These are phyloP conservation scores for Pomatorhinus ruficollis DNA, from an alignment of 2,113 vertebrate species.

Conservation along the genomic window DNA sequence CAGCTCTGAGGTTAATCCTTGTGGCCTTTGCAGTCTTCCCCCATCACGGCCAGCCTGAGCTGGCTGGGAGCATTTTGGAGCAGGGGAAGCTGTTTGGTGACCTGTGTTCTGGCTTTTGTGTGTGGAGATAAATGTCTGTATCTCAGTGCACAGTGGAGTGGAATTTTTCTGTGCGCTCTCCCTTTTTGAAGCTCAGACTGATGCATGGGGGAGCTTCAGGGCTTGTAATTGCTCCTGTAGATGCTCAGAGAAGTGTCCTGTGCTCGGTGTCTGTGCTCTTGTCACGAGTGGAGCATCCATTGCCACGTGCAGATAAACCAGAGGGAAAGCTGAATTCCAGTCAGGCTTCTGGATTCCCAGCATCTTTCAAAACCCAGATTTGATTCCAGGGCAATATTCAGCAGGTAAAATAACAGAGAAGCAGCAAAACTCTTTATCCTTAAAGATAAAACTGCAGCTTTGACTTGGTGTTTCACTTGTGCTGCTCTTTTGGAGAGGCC, in stretches of 20 bases:
- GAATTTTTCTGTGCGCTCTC: background rate
- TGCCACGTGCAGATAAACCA: background rate
- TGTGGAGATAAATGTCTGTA: background rate
- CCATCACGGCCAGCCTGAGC: rapidly evolving
- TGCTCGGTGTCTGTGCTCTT: background rate
- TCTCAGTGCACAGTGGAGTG: background rate
- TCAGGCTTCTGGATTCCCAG: background rate
- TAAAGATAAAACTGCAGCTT: background rate
- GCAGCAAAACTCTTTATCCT: background rate
- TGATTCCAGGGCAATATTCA: background rate
- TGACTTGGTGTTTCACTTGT: background rate
- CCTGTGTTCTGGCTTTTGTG: rapidly evolving
- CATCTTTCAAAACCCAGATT: background rate
- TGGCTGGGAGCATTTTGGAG: background rate
- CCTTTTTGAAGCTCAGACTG: background rate
- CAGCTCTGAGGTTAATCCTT: background rate
- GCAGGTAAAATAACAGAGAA: background rate
- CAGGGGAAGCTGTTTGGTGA: background rate
- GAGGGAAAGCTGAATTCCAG: background rate
- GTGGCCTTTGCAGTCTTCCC: background rate
- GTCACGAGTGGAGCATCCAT: background rate
- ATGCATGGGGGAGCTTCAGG: background rate
- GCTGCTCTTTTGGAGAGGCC: background rate
- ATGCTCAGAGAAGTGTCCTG: background rate
- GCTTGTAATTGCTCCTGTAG: background rate